A percentile compares a stretch with the other conserved stretches of the same genome.
Conservation (phyloP, 2,888 invertebrate genomes). For the Cephonodes hylas region DNA sequence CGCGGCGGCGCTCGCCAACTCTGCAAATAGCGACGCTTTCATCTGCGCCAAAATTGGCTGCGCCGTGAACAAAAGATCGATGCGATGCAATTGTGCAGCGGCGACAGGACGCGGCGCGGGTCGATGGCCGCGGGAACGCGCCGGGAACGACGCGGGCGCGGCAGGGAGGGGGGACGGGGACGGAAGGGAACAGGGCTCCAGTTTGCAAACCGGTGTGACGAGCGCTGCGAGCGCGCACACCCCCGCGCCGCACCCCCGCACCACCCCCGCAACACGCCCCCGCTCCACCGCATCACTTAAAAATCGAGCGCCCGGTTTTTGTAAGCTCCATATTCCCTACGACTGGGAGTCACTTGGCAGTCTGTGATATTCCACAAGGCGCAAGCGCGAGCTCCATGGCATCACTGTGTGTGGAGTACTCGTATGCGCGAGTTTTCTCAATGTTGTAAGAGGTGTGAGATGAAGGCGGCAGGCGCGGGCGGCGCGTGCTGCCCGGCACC, state of each 20-base stretch:
- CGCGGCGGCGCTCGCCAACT: background rate
- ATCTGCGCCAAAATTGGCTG: background rate
- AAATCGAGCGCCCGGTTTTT: background rate
- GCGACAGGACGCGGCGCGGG: background rate
- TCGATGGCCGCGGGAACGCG: constrained; percentile 4
- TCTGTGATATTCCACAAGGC: too few relatives aligned
- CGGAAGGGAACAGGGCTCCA: background rate
- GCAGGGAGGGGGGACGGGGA: background rate
- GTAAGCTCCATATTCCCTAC: background rate
- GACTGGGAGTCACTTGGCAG: too few relatives aligned
- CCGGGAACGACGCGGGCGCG: background rate
- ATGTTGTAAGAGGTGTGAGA: too few relatives aligned
- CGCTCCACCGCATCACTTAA: too few relatives aligned
- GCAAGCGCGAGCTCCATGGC: too few relatives aligned
- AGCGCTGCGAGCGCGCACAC: background rate
- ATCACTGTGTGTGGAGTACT: too few relatives aligned
- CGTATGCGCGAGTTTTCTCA: too few relatives aligned
- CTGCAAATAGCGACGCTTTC: background rate
- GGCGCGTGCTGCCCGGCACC: too few relatives aligned
- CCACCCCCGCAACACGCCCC: too few relatives aligned
- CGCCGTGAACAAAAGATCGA: constrained; percentile 1
- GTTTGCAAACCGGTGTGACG: constrained; percentile 6
- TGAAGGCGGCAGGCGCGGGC: too few relatives aligned
- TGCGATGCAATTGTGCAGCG: constrained; percentile 9
- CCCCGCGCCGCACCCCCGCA: background rate